Base-by-base conservation (phyloP, 2,113 vertebrate genomes). In the Muntiacus reevesi region DNA sequence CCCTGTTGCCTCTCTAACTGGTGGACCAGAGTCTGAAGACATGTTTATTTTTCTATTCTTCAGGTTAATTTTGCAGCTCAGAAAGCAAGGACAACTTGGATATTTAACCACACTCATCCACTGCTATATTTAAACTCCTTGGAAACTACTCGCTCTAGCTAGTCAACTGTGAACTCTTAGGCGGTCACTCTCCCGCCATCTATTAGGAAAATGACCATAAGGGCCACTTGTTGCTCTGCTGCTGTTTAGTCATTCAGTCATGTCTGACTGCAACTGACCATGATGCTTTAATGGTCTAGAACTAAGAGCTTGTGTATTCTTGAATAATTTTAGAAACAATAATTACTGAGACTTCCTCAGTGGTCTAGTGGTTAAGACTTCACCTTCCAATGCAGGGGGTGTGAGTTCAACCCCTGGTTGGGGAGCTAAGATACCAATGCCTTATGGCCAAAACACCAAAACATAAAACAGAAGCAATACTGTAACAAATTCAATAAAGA, bases 1-100 rank as follows among this genome's bases (percentile, higher is more conserved):
- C 13, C 54, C 57, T 15, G 13, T 16, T 23, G 23, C 47, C 33
- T 81, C 40, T 86, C 43, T 59, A 67, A 23, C 28, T 30, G 52
- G 25, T 81, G 74, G 50, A 93, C 25, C 30, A 14, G 54, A 79
- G 14, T 27, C 47, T 54, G 76, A 67, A 74, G 27, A 23, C 27
- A 5, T 57, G n/a, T 43, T 89, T 87, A 33, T 78, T 84, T 97
- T 94, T 91, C 47, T 25, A 60, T 16, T 91, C 78, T 89, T 90
- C 91, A 94, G 59, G 78, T 95, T 87, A 57, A 40, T 87, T 95
- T 76, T 45, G 17, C 16, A 84, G 85, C 30, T 59, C 86, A 45
- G 87, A 93, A 85, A 86, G 83, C 67, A 97, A 93, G 43, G 54
- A 81, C 89, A 81, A 74, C 40, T 52, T 93, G 82, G 36, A 87